Evolutionary conservation across 2,797 vertebrate species (phyloP).

Genomic region (Ciconia nigra): DNA sequence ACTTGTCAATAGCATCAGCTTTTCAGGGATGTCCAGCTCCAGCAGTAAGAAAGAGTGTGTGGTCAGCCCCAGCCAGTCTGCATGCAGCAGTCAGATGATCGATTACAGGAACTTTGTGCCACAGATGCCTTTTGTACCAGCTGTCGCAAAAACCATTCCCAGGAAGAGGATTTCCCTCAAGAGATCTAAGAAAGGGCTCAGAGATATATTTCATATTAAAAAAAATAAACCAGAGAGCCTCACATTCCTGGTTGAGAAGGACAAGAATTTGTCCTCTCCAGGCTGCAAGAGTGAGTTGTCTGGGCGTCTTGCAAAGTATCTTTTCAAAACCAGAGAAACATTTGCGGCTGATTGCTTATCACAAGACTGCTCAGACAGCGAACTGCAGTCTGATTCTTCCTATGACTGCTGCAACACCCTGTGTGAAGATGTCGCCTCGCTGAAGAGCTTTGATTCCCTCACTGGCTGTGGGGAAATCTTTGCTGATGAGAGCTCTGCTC

Average conservation of each 20-base stretch:
- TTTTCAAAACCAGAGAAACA: conserved; percentile 56
- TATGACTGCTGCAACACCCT: conserved; percentile 75
- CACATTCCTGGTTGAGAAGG: conserved; percentile 55
- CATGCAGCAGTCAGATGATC: conserved; percentile 75
- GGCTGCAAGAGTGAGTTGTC: conserved; percentile 11
- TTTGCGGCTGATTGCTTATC: conserved; percentile 58
- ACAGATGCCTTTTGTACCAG: conserved; percentile 86
- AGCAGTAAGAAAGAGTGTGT: conserved; percentile 58
- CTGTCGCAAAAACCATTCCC: conserved; percentile 83
- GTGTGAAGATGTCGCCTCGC: conserved; percentile 82
- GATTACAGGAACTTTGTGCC: conserved; percentile 85
- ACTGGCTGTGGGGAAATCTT: conserved; percentile 89
- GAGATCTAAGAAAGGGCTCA: conserved; percentile 81
- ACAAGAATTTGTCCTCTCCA: conserved; percentile 54
- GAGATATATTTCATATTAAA: conserved; percentile 79
- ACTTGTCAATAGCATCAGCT: conserved; percentile 78
- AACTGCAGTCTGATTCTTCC: conserved; percentile 78
- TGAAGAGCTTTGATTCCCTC: conserved; percentile 88
- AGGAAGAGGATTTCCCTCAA: conserved; percentile 85
- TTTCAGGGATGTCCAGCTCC: conserved; percentile 71
- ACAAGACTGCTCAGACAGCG: conserved; percentile 75
- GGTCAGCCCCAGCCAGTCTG: conserved; percentile 53
- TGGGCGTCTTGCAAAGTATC: conserved; percentile 45
- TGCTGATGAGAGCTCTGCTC: conserved; percentile 80
- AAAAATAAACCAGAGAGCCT: conserved; percentile 76